Evolutionary conservation across 2,797 vertebrate species (phyloP).

Genomic region (Clarias pachynema): DNA sequence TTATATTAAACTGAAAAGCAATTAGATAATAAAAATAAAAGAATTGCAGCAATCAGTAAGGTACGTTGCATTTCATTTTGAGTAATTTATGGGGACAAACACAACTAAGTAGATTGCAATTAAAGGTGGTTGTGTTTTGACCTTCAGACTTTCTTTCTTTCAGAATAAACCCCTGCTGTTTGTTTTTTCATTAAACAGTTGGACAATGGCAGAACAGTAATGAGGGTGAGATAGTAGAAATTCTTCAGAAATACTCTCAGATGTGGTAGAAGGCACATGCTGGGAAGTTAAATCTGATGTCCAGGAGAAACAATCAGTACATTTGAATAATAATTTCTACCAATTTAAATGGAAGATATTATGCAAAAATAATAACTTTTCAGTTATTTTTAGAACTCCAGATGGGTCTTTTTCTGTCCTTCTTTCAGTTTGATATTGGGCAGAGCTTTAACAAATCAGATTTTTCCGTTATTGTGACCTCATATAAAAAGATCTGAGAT

Average conservation of each 20-base stretch:
- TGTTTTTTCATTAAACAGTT: neutral
- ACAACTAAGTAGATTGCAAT: neutral
- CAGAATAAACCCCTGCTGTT: neutral
- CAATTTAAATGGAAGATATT: neutral
- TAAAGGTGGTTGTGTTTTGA: neutral
- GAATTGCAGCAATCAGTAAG: neutral
- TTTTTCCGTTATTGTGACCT: no score
- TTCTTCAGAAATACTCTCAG: neutral
- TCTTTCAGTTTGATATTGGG: no score
- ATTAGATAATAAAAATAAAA: neutral
- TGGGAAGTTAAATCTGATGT: neutral
- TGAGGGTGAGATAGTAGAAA: neutral
- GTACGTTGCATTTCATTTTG: neutral
- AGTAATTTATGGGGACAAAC: neutral
- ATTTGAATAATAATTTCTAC: neutral
- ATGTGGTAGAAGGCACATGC: neutral
- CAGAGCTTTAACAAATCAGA: no score
- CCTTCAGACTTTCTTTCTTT: neutral
- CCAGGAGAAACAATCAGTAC: neutral
- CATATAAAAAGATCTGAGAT: no score
- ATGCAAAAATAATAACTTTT: no score
- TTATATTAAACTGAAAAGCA: neutral
- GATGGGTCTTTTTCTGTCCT: no score
- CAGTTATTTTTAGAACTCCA: no score
- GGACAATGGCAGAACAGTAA: neutral